A percentile compares a stretch with the other conserved stretches of the same genome.
phyloP scores from a whole-genome alignment of 2,888 invertebrate species.

The Orchesella flavescens region DNA sequence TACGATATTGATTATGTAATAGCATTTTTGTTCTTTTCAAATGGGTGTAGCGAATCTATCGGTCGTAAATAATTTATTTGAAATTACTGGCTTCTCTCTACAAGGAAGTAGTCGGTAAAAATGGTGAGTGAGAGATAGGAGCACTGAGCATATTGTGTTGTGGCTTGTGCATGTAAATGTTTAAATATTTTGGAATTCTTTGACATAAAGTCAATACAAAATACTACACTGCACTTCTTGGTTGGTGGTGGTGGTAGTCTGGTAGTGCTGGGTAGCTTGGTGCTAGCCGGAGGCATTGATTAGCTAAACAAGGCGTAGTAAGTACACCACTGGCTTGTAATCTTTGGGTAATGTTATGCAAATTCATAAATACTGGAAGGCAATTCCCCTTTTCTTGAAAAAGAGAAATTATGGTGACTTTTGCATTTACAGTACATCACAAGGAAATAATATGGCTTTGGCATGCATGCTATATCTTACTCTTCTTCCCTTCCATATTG shows the following conservation, averaged over 20 bases:
- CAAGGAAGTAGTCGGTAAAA: conserved; percentile 31
- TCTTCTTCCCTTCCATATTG: too few species aligned
- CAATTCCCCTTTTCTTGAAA: too few species aligned
- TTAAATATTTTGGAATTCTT: background rate
- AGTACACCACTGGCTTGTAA: background rate
- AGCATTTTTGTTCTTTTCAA: background rate
- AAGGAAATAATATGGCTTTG: too few species aligned
- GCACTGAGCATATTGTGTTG: background rate
- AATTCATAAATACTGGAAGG: too few species aligned
- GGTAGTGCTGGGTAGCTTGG: too few species aligned
- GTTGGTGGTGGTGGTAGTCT: background rate
- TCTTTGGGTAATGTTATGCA: too few species aligned
- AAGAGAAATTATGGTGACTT: too few species aligned
- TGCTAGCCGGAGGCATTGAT: background rate
- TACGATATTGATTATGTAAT: too few species aligned
- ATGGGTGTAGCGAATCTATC: background rate
- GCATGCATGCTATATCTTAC: too few species aligned
- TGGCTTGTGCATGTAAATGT: background rate
- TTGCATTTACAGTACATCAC: too few species aligned
- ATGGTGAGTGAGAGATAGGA: too few species aligned
- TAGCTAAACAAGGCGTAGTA: background rate
- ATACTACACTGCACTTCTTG: background rate
- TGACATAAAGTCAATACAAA: background rate
- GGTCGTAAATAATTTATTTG: conserved; percentile 26
- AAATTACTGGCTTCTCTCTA: conserved; percentile 39